Evolutionary conservation across 2,797 vertebrate species (phyloP), one percentile per base, ranked within the genome.

Genomic region (Caiman crocodilus): DNA sequence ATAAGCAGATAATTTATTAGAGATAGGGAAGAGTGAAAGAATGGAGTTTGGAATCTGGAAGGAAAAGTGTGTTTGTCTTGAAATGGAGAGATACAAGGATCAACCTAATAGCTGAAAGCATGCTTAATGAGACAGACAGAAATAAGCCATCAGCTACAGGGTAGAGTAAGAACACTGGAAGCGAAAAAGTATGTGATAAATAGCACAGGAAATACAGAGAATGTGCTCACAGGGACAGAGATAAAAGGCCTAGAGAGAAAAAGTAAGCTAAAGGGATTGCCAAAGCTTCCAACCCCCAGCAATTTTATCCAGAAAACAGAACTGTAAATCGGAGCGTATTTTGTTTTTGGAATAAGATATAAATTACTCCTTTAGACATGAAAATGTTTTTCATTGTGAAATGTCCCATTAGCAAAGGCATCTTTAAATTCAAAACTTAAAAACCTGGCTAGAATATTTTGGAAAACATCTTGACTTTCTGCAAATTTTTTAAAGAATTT

Each of bases 231-330:
- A 94, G 56, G 4, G 18, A 91, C 25, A 88, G 84, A 79, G 87
- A 88, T 76, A 88, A 85, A 65, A 94, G 32, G 78, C 6, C 60
- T 94, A 89, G 90, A 84, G 55, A 93, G 87, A 96, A 94, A 94
- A 95, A 50, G 30, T 87, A 95, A 60, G 60, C 86, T 88, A 91
- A 73, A 93, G 90, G 88, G 83, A 5, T 79, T 83, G 83, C 89
- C 88, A 78, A 83, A 28, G 89, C 55, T 95, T 94, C 95, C 94
- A 93, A 90, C 74, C 87, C 88, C 86, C 95, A 97, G 95, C 89
- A 94, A 71, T 95, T 95, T 95, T 95, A 76, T 92, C 93, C 94
- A 96, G 94, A 90, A 91, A 97, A 63, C 75, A 93, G 87, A 95
- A 89, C 74, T 89, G 75, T 93, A 94, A 91, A 85, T 90, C 93